A percentile compares a stretch with the other conserved stretches of the same genome.
phyloP scores from a whole-genome alignment of 2,888 invertebrate genomes.

The Acleris emargana region DNA sequence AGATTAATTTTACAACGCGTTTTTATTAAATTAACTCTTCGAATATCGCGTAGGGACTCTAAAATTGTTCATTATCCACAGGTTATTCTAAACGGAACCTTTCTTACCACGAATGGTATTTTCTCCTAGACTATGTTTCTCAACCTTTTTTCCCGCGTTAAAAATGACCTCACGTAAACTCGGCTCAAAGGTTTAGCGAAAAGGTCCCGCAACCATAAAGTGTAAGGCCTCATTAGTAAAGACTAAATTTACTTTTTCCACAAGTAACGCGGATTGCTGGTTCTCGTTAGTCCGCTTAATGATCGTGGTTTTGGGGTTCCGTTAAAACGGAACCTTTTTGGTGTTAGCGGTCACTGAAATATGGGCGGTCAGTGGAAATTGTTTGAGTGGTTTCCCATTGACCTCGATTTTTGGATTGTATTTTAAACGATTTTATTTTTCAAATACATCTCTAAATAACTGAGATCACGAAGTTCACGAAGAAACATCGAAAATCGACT shows the following conservation, averaged over 20 bases:
- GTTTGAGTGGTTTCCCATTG: background rate
- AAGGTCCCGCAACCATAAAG: slow-evolving; percentile 16
- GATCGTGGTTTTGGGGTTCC: slow-evolving; percentile 26
- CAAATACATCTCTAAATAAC: too few relatives aligned
- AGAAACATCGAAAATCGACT: too few relatives aligned
- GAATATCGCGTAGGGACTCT: too few relatives aligned
- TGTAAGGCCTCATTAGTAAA: slow-evolving; percentile 35
- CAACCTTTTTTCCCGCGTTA: background rate
- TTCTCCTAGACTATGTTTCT: background rate
- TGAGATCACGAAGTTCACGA: too few relatives aligned
- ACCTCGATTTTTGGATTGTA: background rate
- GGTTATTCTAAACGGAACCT: too few relatives aligned
- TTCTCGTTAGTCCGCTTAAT: slow-evolving; percentile 34
- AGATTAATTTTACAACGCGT: too few relatives aligned
- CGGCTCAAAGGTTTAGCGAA: slow-evolving; percentile 6
- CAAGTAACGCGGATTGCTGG: slow-evolving; percentile 25
- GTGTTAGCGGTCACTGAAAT: background rate
- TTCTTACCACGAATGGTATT: too few relatives aligned
- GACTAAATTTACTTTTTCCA: slow-evolving; percentile 34
- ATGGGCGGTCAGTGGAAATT: background rate
- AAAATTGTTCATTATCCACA: too few relatives aligned
- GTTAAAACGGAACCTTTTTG: background rate
- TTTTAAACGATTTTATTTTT: background rate
- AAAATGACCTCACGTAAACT: slow-evolving; percentile 4
- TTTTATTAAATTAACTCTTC: too few relatives aligned